phyloP scores from a whole-genome alignment of 2,797 vertebrate species.

The Falco rusticolus region DNA sequence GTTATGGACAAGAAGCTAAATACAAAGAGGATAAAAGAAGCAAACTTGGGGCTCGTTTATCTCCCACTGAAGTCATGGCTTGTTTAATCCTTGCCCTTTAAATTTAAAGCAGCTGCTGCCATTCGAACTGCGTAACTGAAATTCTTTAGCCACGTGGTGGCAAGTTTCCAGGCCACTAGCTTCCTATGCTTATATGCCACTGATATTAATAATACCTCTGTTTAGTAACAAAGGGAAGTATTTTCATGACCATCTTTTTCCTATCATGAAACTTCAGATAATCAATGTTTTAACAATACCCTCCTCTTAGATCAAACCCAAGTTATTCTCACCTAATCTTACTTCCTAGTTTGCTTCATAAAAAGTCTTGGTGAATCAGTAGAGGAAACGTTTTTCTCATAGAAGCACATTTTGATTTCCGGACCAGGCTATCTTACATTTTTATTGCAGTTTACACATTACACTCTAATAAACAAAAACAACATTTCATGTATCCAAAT shows the following conservation, averaged over 20 bases:
- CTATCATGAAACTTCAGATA: slow-evolving; percentile 19
- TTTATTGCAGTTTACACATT: background rate
- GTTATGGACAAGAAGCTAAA: background rate
- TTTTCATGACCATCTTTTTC: slow-evolving; percentile 24
- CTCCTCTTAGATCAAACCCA: background rate
- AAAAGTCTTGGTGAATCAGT: background rate
- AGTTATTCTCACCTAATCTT: background rate
- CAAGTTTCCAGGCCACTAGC: slow-evolving; percentile 49
- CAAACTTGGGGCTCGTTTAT: background rate
- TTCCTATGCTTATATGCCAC: slow-evolving; percentile 24
- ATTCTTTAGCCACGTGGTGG: slow-evolving; percentile 42
- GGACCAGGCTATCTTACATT: background rate
- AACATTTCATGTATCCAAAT: background rate
- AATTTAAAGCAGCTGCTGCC: slow-evolving; percentile 64
- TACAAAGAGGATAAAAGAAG: background rate
- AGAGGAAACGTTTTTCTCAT: background rate
- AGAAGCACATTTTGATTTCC: background rate
- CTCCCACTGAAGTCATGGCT: slow-evolving; percentile 5
- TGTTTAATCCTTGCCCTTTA: slow-evolving; percentile 55
- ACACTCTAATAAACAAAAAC: background rate
- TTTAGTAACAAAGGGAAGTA: slow-evolving; percentile 22
- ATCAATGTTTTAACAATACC: slow-evolving; percentile 19
- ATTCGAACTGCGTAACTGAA: slow-evolving; percentile 40
- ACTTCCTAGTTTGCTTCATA: background rate
- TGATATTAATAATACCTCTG: slow-evolving; percentile 36